Base-by-base conservation (phyloP, 2,888 invertebrate species). In the Stomorhina lunata region DNA sequence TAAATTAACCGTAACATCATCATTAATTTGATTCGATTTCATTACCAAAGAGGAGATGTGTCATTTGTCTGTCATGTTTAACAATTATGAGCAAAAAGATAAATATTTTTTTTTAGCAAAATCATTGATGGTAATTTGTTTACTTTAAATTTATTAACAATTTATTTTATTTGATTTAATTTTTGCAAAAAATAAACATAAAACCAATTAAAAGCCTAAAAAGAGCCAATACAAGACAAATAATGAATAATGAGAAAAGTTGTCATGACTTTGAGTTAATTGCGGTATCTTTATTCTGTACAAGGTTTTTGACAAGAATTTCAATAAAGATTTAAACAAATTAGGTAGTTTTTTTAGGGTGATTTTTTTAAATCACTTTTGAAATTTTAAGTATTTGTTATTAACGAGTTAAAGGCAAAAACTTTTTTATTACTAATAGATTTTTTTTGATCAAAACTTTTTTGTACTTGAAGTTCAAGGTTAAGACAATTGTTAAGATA, bases 61-160 rank as follows among this genome's bases (percentile, higher is more conserved):
- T 40, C 37, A 59, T 59, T 25, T 59, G 37, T 59, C 59, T 59
- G 37, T 59, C 59, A 25, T 40, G 15, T 15, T n/a, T n/a, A 59
- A 37, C 25, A 59, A 59, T 37, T 59, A 59, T 40, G n/a, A n/a
- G 25, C 7, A 48, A 48, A 48, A 48, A 48, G 25, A 25, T 37
- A 37, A 61, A 61, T 40, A 40, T 61, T 40, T 40, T 37, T 25
- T n/a, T n/a, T n/a, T n/a, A n/a, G n/a, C n/a, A n/a, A 48, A 48
- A 48, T 25, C 10, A 40, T 12, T 32, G n/a, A n/a, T n/a, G n/a
- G n/a, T n/a, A n/a, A n/a, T 57, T 27, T 53, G 10, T 40, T 40
- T 40, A 4, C 40, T 61, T 15, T 25, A 1, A 17, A 17, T 7
- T 22, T 7, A 37, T 22, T 20, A 45, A 45, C 17, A 17, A 45